Percentiles rank a stretch among this genome's conserved stretches.
phyloP scores from a whole-genome alignment of 2,797 vertebrate genomes.

The Aphelocoma californica region DNA sequence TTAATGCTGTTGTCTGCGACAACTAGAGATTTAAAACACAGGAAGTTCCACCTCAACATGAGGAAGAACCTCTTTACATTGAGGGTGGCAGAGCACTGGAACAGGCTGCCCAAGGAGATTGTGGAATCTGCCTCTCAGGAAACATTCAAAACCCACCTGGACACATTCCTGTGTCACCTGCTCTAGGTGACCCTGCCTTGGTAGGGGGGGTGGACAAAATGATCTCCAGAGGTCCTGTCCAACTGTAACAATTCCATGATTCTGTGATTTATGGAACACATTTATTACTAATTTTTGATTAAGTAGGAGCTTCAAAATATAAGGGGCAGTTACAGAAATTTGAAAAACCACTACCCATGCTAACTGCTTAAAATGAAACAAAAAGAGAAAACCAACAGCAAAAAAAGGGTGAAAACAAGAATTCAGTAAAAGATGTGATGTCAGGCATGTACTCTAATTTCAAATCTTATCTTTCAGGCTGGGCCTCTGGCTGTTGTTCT shows the following conservation, averaged over 20 bases:
- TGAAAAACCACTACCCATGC: background rate
- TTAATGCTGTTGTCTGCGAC: background rate
- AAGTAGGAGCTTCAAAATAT: background rate
- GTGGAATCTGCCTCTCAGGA: background rate
- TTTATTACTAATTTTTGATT: background rate
- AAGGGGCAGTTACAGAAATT: background rate
- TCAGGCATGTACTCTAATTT: background rate
- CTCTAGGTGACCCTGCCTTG: background rate
- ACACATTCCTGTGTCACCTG: background rate
- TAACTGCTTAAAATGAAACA: background rate
- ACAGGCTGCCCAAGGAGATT: background rate
- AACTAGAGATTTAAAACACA: background rate
- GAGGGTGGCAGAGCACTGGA: background rate
- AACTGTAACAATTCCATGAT: background rate
- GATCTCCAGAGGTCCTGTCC: background rate
- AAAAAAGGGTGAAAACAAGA: background rate
- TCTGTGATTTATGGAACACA: background rate
- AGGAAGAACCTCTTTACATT: background rate
- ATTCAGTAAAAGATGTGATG: background rate
- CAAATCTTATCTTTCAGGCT: background rate
- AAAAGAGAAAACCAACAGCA: background rate
- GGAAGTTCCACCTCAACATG: background rate
- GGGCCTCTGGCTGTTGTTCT: background rate
- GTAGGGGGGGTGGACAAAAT: background rate
- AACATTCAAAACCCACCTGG: background rate